A percentile compares a stretch with the other conserved stretches of the same genome.
Evolutionary conservation across 37 sponge, comb jelly and placozoan species (phyloP).

Genomic region (Petrosia ficiformis): DNA sequence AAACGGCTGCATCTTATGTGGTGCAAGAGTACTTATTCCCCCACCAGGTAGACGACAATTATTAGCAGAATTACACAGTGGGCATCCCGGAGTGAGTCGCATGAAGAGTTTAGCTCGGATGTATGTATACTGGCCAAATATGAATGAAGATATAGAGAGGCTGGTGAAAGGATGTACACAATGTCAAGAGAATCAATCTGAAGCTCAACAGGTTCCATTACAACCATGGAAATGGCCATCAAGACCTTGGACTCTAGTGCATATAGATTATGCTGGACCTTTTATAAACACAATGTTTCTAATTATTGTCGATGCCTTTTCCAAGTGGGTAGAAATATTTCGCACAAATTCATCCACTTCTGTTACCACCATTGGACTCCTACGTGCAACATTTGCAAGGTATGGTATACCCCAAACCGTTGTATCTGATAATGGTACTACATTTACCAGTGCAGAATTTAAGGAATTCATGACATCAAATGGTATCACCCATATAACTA

Average conservation of each 20-base stretch:
- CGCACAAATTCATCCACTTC: background rate
- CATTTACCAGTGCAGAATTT: slow-evolving; percentile 6
- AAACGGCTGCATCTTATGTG: slow-evolving; percentile 18
- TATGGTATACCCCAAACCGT: slow-evolving; percentile 9
- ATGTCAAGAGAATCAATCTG: background rate
- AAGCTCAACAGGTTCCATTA: background rate
- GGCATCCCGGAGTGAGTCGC: slow-evolving; percentile 1
- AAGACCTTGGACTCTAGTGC: slow-evolving; percentile 1
- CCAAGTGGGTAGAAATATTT: slow-evolving; percentile 24
- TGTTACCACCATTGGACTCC: background rate
- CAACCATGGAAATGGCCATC: slow-evolving; percentile 10
- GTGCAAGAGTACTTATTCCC: slow-evolving; percentile 6
- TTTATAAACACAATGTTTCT: slow-evolving; percentile 7
- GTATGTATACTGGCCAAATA: slow-evolving; percentile 14
- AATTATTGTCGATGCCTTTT: slow-evolving; percentile 14
- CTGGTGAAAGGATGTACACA: background rate
- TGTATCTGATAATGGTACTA: slow-evolving; percentile 28
- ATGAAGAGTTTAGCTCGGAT: slow-evolving; percentile 10
- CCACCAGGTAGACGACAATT: background rate
- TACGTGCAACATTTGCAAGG: slow-evolving; percentile 1
- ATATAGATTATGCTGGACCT: slow-evolving; percentile 19
- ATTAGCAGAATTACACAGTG: background rate
- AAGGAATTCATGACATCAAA: slow-evolving; percentile 5
- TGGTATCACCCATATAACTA: slow-evolving; percentile 2
- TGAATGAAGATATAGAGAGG: slow-evolving; percentile 11